Percentiles rank a stretch among this genome's conserved stretches.
Conservation (phyloP, 2,888 invertebrate genomes). For the Omphaloscelis lunosa region DNA sequence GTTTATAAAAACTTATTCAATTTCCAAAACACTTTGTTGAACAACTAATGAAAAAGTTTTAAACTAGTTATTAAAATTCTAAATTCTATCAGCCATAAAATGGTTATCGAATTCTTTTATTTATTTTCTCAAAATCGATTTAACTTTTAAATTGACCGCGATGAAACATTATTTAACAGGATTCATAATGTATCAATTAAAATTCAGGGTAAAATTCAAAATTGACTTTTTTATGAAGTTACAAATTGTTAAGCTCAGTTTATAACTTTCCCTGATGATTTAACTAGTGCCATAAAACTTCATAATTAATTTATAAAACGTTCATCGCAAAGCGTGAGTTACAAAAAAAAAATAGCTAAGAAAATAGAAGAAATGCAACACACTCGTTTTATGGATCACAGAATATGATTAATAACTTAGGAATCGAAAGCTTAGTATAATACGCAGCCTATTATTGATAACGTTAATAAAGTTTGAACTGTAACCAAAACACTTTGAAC, state of each 20-base stretch:
- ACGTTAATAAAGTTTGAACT: neutral
- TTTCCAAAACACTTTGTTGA: constrained; percentile 25
- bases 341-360: too few species aligned
- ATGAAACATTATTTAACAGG: constrained; percentile 54
- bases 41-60: constrained; percentile 45
- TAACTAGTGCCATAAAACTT: neutral
- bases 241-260: constrained; percentile 24
- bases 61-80: constrained; percentile 52
- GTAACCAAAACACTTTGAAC: neutral
- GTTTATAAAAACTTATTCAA: constrained; percentile 16
- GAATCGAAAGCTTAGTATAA: neutral
- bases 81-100: constrained; percentile 34
- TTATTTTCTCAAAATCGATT: constrained; percentile 39
- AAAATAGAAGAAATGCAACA: neutral
- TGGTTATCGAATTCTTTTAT: constrained; percentile 23
- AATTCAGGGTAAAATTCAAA: constrained; percentile 40
- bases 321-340: too few species aligned
- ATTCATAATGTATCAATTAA: constrained; percentile 55
- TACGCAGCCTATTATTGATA: neutral
- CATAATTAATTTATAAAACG: neutral
- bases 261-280: constrained; percentile 13
- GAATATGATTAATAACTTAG: neutral
- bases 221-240: neutral
- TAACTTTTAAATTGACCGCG: constrained; percentile 55
- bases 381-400: neutral